phyloP scores from a whole-genome alignment of 64 coral and sea anemone species.

The Montipora foliosa region DNA sequence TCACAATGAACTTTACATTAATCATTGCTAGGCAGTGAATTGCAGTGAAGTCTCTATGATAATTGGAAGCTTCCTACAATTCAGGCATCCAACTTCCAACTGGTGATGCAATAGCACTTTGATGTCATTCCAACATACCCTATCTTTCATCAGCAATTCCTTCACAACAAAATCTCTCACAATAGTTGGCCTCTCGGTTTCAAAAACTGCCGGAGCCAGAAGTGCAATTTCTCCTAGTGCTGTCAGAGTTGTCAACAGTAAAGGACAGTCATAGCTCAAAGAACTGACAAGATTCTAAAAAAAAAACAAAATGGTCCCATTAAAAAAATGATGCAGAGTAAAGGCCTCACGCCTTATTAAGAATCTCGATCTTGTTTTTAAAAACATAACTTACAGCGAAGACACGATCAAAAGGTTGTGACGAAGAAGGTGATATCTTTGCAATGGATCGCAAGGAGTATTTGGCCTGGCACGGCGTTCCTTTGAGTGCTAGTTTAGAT shows the following conservation, averaged over 20 bases:
- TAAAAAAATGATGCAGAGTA: neutral
- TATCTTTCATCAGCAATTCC: slow-evolving; percentile 95
- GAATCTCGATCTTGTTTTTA: neutral
- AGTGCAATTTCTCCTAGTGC: slow-evolving; percentile 87
- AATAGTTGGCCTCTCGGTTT: slow-evolving; percentile 73
- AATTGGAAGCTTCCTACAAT: too few relatives aligned
- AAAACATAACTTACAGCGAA: slow-evolving; percentile 79
- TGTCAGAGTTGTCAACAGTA: slow-evolving; percentile 79
- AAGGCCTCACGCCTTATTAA: neutral
- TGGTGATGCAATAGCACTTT: too few relatives aligned
- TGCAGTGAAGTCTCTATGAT: too few relatives aligned
- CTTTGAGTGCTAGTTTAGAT: slow-evolving; percentile 83
- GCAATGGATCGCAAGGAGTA: slow-evolving; percentile 75
- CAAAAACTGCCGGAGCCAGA: slow-evolving; percentile 78
- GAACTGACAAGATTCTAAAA: slow-evolving; percentile 59
- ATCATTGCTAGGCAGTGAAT: too few relatives aligned
- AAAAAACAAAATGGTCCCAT: neutral
- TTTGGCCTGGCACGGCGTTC: slow-evolving; percentile 88
- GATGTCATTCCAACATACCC: slow-evolving; percentile 61
- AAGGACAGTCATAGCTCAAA: slow-evolving; percentile 77
- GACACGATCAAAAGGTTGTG: slow-evolving; percentile 86
- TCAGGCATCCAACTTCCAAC: too few relatives aligned
- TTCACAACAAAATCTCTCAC: slow-evolving; percentile 97
- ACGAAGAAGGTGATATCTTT: slow-evolving; percentile 76
- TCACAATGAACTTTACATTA: too few relatives aligned